Conservation (phyloP, 2,797 vertebrate genomes). For the Rhinatrema bivittatum region DNA sequence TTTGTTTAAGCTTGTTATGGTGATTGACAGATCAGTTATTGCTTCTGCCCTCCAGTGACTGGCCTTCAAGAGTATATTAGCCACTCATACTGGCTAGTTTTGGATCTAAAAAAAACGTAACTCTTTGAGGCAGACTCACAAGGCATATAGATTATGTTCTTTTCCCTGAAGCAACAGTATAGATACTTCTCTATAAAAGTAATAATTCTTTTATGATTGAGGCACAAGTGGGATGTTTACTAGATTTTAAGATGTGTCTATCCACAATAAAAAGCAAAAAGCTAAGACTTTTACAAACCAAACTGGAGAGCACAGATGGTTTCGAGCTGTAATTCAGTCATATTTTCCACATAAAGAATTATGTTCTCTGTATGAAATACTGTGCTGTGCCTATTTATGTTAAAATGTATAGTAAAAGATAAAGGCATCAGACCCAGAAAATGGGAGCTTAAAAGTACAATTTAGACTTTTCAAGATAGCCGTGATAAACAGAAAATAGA, state of each 20-base stretch:
- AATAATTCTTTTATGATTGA: constrained; percentile 16
- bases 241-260: constrained; percentile 6
- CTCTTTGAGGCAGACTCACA: constrained; percentile 10
- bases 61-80: constrained; percentile 29
- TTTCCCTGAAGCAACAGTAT: constrained; percentile 1
- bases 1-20: constrained; percentile 32
- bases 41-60: constrained; percentile 29
- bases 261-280: neutral
- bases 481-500: neutral
- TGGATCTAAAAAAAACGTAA: constrained; percentile 24
- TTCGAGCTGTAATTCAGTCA: constrained; percentile 1
- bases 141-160: constrained; percentile 19
- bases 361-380: neutral
- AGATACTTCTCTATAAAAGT: constrained; percentile 27
- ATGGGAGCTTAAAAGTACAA: constrained; percentile 14
- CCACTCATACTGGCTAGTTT: constrained; percentile 13
- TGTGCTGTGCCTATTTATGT: too few species aligned
- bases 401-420: constrained; percentile 12
- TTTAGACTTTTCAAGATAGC: constrained; percentile 12
- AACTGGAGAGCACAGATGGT: neutral
- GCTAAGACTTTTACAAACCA: neutral
- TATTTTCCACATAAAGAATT: too few species aligned
- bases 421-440: constrained; percentile 9
- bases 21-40: constrained; percentile 55
- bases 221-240: neutral